phyloP scores from a whole-genome alignment of 1,140 invertebrate genomes.

The Varroa destructor region DNA sequence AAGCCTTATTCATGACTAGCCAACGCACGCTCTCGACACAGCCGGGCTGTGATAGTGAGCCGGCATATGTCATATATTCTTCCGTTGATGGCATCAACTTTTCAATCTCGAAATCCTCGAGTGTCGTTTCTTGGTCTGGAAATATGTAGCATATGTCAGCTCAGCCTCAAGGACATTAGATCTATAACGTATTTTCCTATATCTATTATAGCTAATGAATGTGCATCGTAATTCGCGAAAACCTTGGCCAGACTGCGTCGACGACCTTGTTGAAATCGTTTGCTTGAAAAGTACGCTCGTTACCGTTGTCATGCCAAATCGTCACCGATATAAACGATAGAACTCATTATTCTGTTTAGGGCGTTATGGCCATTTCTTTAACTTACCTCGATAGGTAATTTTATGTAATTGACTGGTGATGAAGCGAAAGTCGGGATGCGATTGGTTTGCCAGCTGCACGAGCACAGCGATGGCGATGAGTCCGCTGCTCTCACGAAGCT shows the following conservation, averaged over 20 bases:
- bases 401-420: constrained; percentile 74
- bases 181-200: too few species aligned
- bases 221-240: too few species aligned
- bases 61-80: constrained; percentile 89
- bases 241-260: too few species aligned
- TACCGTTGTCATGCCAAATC: too few species aligned
- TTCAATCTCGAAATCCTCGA: constrained; percentile 65
- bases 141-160: constrained; percentile 33
- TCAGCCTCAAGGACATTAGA: too few species aligned
- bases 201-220: too few species aligned
- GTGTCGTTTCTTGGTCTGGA: constrained; percentile 59
- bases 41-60: constrained; percentile 75
- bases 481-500: constrained; percentile 45
- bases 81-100: constrained; percentile 70
- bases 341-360: background rate
- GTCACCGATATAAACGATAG: too few species aligned
- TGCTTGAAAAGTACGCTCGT: too few species aligned
- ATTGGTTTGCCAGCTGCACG: constrained; percentile 64
- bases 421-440: constrained; percentile 65
- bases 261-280: too few species aligned
- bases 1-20: constrained; percentile 29
- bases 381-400: constrained; percentile 59
- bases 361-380: too few species aligned
- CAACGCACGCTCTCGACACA: constrained; percentile 39
- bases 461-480: constrained; percentile 36